Evolutionary conservation across 2,797 vertebrate genomes (phyloP).

Genomic region (Anguilla megastoma): DNA sequence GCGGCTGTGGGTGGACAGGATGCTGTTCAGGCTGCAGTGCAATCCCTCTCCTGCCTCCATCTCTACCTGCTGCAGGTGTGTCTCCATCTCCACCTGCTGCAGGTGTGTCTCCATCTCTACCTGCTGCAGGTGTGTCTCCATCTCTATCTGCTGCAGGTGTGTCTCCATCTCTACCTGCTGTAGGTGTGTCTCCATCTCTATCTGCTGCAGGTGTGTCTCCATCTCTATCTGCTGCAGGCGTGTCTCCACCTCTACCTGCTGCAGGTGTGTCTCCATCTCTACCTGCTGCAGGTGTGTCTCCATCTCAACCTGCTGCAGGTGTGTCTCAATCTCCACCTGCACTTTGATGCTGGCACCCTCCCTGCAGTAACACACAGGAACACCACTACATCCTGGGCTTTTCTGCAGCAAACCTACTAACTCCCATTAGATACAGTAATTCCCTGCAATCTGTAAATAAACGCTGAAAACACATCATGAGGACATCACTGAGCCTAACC

Average conservation of each 20-base stretch:
- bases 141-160: slow-evolving; percentile 59
- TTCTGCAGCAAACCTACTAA: too few relatives aligned
- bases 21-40: slow-evolving; percentile 79
- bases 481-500: not conserved
- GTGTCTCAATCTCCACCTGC: slow-evolving; percentile 43
- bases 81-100: slow-evolving; percentile 72
- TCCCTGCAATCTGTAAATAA: too few relatives aligned
- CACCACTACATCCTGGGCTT: not conserved
- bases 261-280: too few relatives aligned
- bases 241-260: too few relatives aligned
- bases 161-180: too few relatives aligned
- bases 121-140: slow-evolving; percentile 70
- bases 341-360: slow-evolving; percentile 81
- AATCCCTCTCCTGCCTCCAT: slow-evolving; percentile 49
- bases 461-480: too few relatives aligned
- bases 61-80: slow-evolving; percentile 55
- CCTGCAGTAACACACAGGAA: slow-evolving; percentile 54
- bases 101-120: too few relatives aligned
- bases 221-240: slow-evolving; percentile 67
- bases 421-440: too few relatives aligned
- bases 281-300: too few relatives aligned
- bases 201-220: slow-evolving; percentile 66
- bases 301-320: not conserved
- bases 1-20: slow-evolving; percentile 75
- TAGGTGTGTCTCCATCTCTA: too few relatives aligned